Evolutionary conservation across 2,113 vertebrate genomes (phyloP).

Genomic region (Rhodinocichla rosea): DNA sequence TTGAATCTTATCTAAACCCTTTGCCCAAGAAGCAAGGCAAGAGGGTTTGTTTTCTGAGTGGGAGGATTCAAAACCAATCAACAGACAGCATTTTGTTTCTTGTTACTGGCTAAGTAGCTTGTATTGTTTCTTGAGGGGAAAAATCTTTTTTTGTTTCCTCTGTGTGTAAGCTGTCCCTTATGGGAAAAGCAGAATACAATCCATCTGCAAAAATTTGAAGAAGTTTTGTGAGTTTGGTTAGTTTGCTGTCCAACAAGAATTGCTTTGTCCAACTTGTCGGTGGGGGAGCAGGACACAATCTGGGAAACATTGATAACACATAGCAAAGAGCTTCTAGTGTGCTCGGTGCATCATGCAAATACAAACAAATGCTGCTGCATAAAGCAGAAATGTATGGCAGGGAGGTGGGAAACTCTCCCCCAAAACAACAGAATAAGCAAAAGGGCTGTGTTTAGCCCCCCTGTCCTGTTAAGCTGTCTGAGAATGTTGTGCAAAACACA

Average conservation of each 20-base stretch:
- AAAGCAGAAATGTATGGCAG: neutral
- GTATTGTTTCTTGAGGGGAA: neutral
- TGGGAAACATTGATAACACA: conserved; percentile 36
- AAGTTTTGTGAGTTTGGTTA: neutral
- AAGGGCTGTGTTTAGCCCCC: neutral
- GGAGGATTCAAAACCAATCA: neutral
- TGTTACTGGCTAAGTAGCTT: neutral
- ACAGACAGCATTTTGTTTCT: neutral
- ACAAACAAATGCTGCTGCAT: neutral
- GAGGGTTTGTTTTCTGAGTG: neutral
- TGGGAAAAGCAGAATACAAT: neutral
- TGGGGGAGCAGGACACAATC: neutral
- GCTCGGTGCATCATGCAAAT: conserved; percentile 9
- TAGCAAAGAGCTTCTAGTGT: conserved; percentile 6
- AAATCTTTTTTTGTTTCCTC: neutral
- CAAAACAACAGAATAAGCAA: neutral
- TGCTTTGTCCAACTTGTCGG: neutral
- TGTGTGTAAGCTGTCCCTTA: neutral
- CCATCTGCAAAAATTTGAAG: neutral
- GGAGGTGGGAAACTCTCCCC: neutral
- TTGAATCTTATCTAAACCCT: neutral
- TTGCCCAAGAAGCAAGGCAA: neutral
- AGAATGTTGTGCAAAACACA: neutral
- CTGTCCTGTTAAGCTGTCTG: neutral
- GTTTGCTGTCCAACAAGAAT: neutral